A percentile compares a stretch with the other conserved stretches of the same genome.
These are phyloP conservation scores for Sipha flava DNA, from an alignment of 1,140 invertebrate species.

Conservation along the genomic window DNA sequence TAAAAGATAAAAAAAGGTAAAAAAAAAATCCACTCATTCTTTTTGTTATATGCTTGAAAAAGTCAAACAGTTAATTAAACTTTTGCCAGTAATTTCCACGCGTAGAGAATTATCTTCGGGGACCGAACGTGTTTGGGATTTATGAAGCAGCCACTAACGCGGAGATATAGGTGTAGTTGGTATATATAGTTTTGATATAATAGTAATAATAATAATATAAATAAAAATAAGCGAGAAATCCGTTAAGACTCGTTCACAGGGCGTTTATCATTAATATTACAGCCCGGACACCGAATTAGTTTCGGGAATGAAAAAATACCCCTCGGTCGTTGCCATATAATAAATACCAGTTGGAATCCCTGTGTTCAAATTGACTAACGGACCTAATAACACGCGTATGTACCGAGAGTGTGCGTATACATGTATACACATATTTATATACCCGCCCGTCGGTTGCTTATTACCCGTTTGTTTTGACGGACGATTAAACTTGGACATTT, in stretches of 20 bases:
- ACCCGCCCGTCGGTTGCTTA: neutral
- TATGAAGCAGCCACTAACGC: neutral
- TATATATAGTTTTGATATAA: neutral
- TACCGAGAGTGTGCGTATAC: no score
- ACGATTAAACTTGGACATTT: constrained; percentile 18
- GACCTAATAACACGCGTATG: neutral
- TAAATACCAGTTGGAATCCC: neutral
- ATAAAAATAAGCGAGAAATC: constrained; percentile 1
- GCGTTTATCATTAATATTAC: constrained; percentile 19
- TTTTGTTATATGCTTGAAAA: neutral
- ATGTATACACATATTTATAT: no score
- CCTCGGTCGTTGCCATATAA: neutral
- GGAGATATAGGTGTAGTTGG: neutral
- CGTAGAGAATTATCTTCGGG: neutral
- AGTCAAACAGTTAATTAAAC: constrained; percentile 27
- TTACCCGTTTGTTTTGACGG: constrained; percentile 1
- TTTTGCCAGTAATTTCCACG: neutral
- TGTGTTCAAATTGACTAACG: neutral
- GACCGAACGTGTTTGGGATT: constrained; percentile 2
- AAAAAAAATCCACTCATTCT: constrained; percentile 1
- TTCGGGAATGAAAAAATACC: neutral
- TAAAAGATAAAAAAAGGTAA: constrained; percentile 1
- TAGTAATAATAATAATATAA: neutral
- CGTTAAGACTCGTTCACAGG: constrained; percentile 12
- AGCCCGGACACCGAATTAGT: neutral